Conservation (phyloP, 2,888 invertebrate species). For the Idaea biselata region DNA sequence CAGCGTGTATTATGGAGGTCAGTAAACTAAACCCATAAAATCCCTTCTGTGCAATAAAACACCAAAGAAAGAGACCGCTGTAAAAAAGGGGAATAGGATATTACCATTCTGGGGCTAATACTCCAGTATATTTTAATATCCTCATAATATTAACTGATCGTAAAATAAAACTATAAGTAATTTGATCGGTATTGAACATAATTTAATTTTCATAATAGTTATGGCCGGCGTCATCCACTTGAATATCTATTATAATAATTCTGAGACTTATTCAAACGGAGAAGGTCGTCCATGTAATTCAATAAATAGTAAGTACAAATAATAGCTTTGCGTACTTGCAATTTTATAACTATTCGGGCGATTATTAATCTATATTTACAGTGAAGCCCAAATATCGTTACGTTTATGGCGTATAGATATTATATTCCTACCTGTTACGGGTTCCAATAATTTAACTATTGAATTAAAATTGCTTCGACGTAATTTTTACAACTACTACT, state of each 20-base stretch:
- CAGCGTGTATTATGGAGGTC: no score
- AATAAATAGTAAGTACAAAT: constrained; percentile 66
- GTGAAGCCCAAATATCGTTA: constrained; percentile 45
- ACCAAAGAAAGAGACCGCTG: no score
- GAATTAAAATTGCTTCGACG: constrained; percentile 24
- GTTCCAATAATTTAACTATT: constrained; percentile 20
- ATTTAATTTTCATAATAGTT: constrained; percentile 45
- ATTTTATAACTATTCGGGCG: constrained; percentile 41
- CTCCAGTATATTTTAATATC: no score
- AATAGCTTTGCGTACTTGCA: constrained; percentile 30
- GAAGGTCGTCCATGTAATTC: constrained; percentile 70
- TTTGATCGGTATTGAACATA: not conserved
- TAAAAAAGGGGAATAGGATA: no score
- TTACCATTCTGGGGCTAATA: no score
- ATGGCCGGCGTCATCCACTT: constrained; percentile 77
- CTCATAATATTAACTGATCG: not conserved
- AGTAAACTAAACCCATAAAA: no score
- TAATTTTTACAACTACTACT: constrained; percentile 48
- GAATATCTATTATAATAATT: constrained; percentile 40
- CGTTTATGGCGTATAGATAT: constrained; percentile 45
- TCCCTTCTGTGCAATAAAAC: no score
- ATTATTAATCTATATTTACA: constrained; percentile 67
- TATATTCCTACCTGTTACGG: not conserved
- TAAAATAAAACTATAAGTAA: not conserved
- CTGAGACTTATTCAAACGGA: constrained; percentile 63